These are phyloP conservation scores for Zoanthus gigantus DNA, from an alignment of 92 coral and sea anemone genomes.

Conservation along the genomic window DNA sequence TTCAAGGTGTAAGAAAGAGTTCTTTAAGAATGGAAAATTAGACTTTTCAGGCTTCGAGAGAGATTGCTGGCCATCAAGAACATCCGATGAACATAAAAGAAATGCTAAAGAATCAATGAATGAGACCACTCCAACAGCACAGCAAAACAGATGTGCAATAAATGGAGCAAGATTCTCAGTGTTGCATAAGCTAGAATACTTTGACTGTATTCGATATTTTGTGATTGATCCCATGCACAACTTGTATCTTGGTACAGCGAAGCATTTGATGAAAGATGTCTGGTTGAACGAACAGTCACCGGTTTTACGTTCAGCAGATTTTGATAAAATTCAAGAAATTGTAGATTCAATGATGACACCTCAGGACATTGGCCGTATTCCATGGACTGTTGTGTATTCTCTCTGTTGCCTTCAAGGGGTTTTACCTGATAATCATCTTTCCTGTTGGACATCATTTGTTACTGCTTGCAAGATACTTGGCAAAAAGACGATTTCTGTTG, in stretches of 20 bases:
- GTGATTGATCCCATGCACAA: conserved; percentile 60
- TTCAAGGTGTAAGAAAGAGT: conserved; percentile 55
- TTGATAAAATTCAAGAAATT: conserved; percentile 52
- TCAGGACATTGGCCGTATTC: conserved; percentile 37
- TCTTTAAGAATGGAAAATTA: conserved; percentile 35
- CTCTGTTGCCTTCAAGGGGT: conserved; percentile 61
- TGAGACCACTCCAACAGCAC: conserved; percentile 30
- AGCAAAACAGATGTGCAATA: conserved; percentile 51
- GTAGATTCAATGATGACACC: conserved; percentile 65
- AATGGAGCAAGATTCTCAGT: conserved; percentile 73
- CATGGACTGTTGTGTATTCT: conserved; percentile 68
- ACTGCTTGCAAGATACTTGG: conserved; percentile 67
- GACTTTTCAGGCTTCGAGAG: conserved; percentile 70
- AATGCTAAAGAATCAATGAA: conserved; percentile 40
- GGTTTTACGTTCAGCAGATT: conserved; percentile 43
- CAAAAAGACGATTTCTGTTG: conserved; percentile 48
- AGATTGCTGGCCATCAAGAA: conserved; percentile 54
- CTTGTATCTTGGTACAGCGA: background rate
- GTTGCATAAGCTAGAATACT: conserved; percentile 63
- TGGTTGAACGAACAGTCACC: conserved; percentile 61
- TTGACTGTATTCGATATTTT: conserved; percentile 68
- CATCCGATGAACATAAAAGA: conserved; percentile 53
- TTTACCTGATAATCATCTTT: conserved; percentile 63
- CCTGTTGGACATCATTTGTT: conserved; percentile 65
- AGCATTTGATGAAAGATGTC: conserved; percentile 61